Conservation (phyloP, 2,113 vertebrate genomes). For the Cyphomyrus plagiostoma region DNA sequence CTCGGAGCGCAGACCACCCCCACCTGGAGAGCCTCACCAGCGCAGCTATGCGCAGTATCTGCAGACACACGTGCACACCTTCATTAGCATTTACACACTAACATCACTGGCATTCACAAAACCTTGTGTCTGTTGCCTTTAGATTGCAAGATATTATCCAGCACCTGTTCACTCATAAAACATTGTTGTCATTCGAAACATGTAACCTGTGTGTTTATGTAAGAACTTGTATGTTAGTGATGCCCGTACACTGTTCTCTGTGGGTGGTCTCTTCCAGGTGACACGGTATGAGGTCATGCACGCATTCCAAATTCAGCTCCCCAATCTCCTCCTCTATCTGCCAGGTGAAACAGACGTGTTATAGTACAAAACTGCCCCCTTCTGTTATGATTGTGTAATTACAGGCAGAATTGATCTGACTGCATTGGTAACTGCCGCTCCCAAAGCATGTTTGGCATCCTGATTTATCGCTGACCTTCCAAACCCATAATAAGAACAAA, state of each 20-base stretch:
- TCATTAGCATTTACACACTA: neutral
- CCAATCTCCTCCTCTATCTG: slow-evolving; percentile 39
- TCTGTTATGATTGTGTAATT: neutral
- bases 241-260: slow-evolving; percentile 19
- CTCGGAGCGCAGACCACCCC: neutral
- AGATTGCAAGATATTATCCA: neutral
- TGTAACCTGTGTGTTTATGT: neutral
- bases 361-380: neutral
- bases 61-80: neutral
- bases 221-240: neutral
- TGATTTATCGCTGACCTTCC: neutral
- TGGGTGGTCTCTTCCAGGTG: slow-evolving; percentile 10
- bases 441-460: neutral
- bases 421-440: neutral
- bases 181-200: neutral
- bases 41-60: neutral
- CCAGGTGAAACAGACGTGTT: neutral
- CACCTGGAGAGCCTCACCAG: neutral
- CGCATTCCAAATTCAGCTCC: slow-evolving; percentile 28
- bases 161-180: neutral
- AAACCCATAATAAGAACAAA: neutral
- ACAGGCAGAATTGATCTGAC: neutral
- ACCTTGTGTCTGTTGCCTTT: neutral
- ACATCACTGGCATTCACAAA: neutral
- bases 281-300: slow-evolving; percentile 33